These are phyloP conservation scores for Alaudala cheleensis DNA, from an alignment of 2,113 vertebrate genomes.

Conservation along the genomic window DNA sequence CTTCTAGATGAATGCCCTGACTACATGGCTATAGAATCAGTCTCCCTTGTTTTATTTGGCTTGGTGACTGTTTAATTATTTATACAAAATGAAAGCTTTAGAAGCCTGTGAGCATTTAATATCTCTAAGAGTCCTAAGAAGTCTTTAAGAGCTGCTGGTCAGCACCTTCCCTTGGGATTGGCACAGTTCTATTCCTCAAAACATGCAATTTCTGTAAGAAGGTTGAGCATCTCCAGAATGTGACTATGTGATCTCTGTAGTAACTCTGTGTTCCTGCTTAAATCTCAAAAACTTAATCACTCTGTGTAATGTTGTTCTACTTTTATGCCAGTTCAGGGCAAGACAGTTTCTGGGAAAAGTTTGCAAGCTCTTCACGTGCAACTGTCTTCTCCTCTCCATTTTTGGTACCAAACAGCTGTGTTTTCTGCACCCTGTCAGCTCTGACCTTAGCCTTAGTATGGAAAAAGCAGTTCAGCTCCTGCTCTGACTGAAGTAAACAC, in stretches of 20 bases:
- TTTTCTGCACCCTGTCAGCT: neutral
- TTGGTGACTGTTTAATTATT: slow-evolving; percentile 44
- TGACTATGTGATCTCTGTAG: neutral
- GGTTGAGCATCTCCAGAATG: neutral
- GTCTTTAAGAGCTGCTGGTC: neutral
- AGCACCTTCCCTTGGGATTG: neutral
- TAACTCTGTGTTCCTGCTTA: neutral
- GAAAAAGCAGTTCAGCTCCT: neutral
- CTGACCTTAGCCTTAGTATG: neutral
- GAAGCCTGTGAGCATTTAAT: neutral
- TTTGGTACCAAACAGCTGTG: neutral
- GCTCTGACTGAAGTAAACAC: neutral
- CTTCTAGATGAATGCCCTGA: neutral
- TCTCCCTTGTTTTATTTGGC: slow-evolving; percentile 44
- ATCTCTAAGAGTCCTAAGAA: neutral
- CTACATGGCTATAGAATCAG: neutral
- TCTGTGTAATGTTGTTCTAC: neutral
- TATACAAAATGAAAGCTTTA: slow-evolving; percentile 32
- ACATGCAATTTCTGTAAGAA: neutral
- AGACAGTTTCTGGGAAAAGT: neutral
- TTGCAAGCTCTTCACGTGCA: neutral
- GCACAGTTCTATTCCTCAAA: neutral
- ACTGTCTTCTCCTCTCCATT: neutral
- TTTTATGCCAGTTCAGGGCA: neutral
- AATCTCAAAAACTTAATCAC: neutral